Base-by-base conservation (phyloP, 1,140 invertebrate genomes). In the Antheraea mylitta region DNA sequence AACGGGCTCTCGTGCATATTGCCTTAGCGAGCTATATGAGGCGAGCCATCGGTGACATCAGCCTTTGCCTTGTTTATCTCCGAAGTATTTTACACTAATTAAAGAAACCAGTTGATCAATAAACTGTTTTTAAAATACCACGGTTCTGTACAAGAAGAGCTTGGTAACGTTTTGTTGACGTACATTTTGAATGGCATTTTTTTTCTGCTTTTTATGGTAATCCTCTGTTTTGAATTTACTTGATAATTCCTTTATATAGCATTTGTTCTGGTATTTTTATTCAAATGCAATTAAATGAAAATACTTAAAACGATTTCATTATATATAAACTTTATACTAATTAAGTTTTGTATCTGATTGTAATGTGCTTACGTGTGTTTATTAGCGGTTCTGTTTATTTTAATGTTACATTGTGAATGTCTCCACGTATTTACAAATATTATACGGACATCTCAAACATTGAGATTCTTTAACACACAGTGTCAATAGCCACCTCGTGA, bases 1-100 rank as follows among this genome's bases (percentile, higher is more conserved):
- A 89, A 87, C 86, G 86, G 66, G 81, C 69, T 68, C 76, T 72
- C 75, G 73, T 61, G 63, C 45, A 59, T 36, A 8, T 30, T 58
- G 45, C 65, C 48, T 36, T 70, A 64, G 68, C 70, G 66, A 64
- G 61, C 59, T 22, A 58, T 69, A 58, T 64, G 59, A 69, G 64
- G 58, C 64, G 66, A 73, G 42, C 53, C 61, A 53, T 60, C 59
- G 73, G 16, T 77, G 75, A 74, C 70, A 66, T 73, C 74, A 70
- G 58, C 60, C 66, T 68, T 74, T 69, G 64, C 61, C 60, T 67
- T 67, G 58, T 68, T 68, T 68, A 68, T 58, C 38, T 68, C 22
- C 11, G 18, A 19, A 45, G 42, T 68, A 63, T 62, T 63, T 68
- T 61, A 68, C n/a, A 63, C 60, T 68, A 68, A 62, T 68, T 67